Evolutionary conservation across 1,140 invertebrate species (phyloP), one percentile per base, ranked within the genome.

Genomic region (Oryctes rhinoceros): DNA sequence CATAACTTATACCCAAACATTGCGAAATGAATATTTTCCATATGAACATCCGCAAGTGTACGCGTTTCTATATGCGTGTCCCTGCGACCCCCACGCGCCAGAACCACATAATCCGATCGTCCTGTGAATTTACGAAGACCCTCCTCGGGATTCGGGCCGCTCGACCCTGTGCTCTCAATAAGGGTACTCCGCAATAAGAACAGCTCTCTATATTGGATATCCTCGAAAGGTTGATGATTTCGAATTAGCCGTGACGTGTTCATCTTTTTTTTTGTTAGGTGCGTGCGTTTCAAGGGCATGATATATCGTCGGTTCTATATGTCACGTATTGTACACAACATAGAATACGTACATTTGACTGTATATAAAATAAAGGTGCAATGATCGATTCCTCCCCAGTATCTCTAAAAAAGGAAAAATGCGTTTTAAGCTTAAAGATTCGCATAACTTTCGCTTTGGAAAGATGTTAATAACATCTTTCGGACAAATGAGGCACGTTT

Each of bases 81-180:
- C 49, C n/a, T 15, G 11, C 9, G n/a, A 4, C n/a, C n/a, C 49
- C 49, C 53, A n/a, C 15, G 53, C 53, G 15, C 15, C 53, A 59
- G 53, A 59, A 59, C 53, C n/a, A 59, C n/a, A 59, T 59, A 59
- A 59, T 59, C 18, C 53, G 53, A 59, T 59, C 53, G 53, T 59
- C 15, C n/a, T 6, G 53, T 18, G 53, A 59, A 59, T 59, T 59
- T 59, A 59, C 53, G 53, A 59, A 59, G 15, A 59, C n/a, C 53
- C 53, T 59, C 53, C n/a, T 59, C 15, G 18, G 18, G 53, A n/a
- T 59, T 59, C 53, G 53, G 18, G 53, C 18, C 15, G 53, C n/a
- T 6, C 15, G n/a, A 59, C 53, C 53, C 53, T 59, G 53, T 59
- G 15, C 53, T 59, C 53, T n/a, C 53, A 59, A 59, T 59, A 59